Conservation (phyloP, 2,113 vertebrate genomes). For the Todiramphus chloris region DNA sequence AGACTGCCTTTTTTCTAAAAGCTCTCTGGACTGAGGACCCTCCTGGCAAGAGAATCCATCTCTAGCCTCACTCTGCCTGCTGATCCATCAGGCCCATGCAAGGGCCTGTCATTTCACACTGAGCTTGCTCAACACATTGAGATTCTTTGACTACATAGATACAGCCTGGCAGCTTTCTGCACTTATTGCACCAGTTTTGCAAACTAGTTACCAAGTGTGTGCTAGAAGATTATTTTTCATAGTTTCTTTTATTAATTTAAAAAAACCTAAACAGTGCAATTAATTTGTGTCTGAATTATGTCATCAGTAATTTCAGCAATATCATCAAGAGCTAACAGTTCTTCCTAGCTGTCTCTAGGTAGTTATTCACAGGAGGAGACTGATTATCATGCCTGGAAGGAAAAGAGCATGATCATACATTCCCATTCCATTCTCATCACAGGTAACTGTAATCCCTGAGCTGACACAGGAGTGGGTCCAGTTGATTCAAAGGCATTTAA, state of each 20-base stretch:
- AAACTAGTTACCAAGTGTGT: neutral
- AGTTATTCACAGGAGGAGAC: neutral
- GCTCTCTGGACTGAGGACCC: neutral
- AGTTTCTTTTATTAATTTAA: neutral
- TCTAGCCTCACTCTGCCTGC: neutral
- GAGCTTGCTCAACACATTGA: neutral
- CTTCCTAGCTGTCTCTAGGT: neutral
- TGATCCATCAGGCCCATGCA: neutral
- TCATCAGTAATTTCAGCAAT: neutral
- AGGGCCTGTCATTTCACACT: neutral
- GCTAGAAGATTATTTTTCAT: neutral
- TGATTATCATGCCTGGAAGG: neutral
- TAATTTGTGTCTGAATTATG: neutral
- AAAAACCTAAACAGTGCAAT: neutral
- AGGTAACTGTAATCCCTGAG: neutral
- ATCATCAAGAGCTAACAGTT: neutral
- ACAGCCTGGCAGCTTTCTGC: neutral
- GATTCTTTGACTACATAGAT: neutral
- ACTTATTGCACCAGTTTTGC: neutral
- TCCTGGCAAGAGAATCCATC: neutral
- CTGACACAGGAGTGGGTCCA: fast-evolving
- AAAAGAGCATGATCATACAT: neutral
- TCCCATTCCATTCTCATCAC: neutral
- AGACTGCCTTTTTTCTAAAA: neutral
- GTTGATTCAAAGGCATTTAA: neutral